Base-by-base conservation (phyloP, 2,113 vertebrate species). In the Caloenas nicobarica region DNA sequence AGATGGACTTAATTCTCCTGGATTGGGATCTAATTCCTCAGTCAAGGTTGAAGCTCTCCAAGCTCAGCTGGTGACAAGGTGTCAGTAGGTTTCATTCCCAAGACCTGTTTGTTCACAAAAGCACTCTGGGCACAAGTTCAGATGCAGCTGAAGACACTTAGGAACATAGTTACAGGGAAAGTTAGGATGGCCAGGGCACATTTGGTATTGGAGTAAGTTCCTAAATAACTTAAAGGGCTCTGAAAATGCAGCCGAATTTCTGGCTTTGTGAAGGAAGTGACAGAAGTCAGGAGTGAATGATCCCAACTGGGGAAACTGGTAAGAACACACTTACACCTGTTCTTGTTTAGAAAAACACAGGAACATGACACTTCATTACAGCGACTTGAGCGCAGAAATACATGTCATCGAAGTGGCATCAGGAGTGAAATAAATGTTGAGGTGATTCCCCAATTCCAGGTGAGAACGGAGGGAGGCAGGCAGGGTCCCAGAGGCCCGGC, bases 331-430 rank as follows among this genome's bases (percentile, higher is more conserved):
- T 65, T 56, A 11, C 17, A n/a, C 10, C 54, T 38, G 1, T 9
- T 44, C 71, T 42, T 69, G 9, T 24, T 48, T 48, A 22, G 54
- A 13, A 86, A 71, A 70, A n/a, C 42, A 44, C n/a, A 28, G 29
- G 16, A 9, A 38, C 13, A n/a, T 29, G 34, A 48, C 26, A 15
- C 11, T 69, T 71, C 36, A 9, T 58, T 28, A 17, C 28, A 66
- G 28, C 21, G 51, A 68, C 40, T 8, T 78, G 40, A 48, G 26
- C 0, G 1, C 4, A 14, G 19, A 69, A 76, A 69, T 23, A 19
- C 38, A 4, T 48, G 28, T 31, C 70, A 46, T 36, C 2, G 3
- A 66, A 42, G 22, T 0, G 5, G 16, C 4, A 62, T 3, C 5
- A 2, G 9, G 18, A 53, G 50, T 46, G 33, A 51, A 77, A n/a